Evolutionary conservation across 2,888 invertebrate genomes (phyloP), one percentile per base, ranked within the genome.

Genomic region (Barypeithes pellucidus): DNA sequence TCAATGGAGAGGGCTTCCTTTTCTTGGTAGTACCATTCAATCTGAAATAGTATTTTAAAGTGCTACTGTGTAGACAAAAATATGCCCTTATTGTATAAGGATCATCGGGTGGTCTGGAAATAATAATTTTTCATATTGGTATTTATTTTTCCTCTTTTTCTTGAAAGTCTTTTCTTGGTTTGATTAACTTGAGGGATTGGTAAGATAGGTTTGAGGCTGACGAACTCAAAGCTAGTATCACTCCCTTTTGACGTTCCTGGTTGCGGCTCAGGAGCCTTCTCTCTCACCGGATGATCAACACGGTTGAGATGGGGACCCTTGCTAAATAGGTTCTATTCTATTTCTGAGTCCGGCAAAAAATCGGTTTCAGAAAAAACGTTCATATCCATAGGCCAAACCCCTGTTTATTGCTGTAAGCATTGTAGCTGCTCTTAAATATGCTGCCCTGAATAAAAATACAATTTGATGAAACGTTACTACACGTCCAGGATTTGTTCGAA

Each of bases 391-490:
- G 47, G 24, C 3, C 24, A 50, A 52, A 50, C 50, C 22, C 24
- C 24, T 5, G 39, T 67, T 54, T 36, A 67, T 54, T 43, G 47
- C 47, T 45, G 33, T 67, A 67, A 33, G 12, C 60, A 67, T 66
- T 24, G 24, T 24, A 24, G 24, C 24, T 24, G 24, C 24, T 24
- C 24, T 24, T 24, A 24, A 24, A 4, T 54, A 36, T 66, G 63
- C 63, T 63, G 62, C 70, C 7, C n/a, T n/a, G n/a, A n/a, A n/a
- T n/a, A n/a, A n/a, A n/a, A n/a, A n/a, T n/a, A n/a, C n/a, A n/a
- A 69, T 61, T 63, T 69, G 63, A 3, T 73, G 61, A 16, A 43
- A 22, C 14, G 50, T 61, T 43, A 65, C 62, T 20, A 24, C 41
- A 18, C 50, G 18, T 12, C 68, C 68, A 61, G 39, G 41, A 16